These are phyloP conservation scores for Anniella stebbinsi DNA, from an alignment of 2,797 vertebrate species.

Conservation along the genomic window DNA sequence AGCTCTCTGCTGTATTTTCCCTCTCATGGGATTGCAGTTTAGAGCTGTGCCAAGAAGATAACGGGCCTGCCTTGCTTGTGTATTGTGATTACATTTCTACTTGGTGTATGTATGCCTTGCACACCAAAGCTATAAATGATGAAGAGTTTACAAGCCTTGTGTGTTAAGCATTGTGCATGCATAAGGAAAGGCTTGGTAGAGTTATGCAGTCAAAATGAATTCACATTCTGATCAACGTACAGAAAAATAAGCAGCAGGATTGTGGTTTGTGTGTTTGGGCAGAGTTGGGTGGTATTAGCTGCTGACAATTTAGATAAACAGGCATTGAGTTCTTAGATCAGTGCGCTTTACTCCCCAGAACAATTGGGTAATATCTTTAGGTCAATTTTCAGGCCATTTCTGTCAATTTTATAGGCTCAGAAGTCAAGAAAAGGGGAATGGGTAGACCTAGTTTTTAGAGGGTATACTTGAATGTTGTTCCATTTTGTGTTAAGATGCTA, in stretches of 20 bases:
- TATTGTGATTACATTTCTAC: background rate
- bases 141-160: background rate
- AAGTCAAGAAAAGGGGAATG: background rate
- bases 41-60: background rate
- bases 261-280: rapidly evolving
- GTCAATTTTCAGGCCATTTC: background rate
- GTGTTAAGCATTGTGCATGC: background rate
- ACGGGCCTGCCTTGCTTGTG: background rate
- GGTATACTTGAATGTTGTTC: background rate
- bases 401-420: background rate
- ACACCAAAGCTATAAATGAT: conserved; percentile 2
- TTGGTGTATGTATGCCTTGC: background rate
- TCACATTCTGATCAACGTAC: background rate
- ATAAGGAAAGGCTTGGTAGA: background rate
- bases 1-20: rapidly evolving
- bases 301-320: background rate
- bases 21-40: background rate
- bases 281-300: background rate
- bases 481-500: background rate
- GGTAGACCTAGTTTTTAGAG: background rate
- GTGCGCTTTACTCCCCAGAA: background rate
- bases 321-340: background rate
- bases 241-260: background rate
- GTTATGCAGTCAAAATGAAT: conserved; percentile 13
- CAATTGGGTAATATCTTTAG: background rate